Evolutionary conservation across 23 tunicate species (phyloP).

Genomic region (Corella eumyota): DNA sequence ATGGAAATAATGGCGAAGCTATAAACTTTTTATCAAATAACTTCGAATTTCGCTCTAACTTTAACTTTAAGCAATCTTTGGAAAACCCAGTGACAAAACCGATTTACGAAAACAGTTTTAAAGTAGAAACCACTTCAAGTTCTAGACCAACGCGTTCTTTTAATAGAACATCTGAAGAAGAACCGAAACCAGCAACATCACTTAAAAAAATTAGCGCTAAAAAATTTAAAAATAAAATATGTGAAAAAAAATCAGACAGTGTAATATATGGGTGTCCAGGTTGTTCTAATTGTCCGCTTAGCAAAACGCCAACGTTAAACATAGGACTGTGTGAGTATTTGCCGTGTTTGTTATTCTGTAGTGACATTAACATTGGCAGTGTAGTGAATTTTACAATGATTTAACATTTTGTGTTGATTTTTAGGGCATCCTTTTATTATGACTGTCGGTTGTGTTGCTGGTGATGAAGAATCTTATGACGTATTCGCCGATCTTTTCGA

Average conservation of each 20-base stretch:
- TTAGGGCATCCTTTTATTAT: slow-evolving; percentile 97
- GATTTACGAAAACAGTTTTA: too few relatives aligned
- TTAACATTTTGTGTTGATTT: too few relatives aligned
- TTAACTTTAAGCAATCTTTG: not conserved
- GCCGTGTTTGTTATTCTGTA: not conserved
- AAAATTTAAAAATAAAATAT: too few relatives aligned
- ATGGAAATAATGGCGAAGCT: slow-evolving; percentile 15
- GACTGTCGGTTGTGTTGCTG: slow-evolving; percentile 99
- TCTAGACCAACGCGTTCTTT: too few relatives aligned
- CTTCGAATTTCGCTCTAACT: slow-evolving; percentile 10
- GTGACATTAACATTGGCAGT: too few relatives aligned
- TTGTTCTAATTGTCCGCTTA: slow-evolving; percentile 2
- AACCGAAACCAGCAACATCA: too few relatives aligned
- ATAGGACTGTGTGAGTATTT: slow-evolving; percentile 8
- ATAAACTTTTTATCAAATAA: slow-evolving; percentile 19
- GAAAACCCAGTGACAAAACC: too few relatives aligned
- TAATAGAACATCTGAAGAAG: too few relatives aligned
- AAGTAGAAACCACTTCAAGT: too few relatives aligned
- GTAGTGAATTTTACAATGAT: too few relatives aligned
- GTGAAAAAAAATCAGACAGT: not conserved
- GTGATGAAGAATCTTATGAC: slow-evolving; percentile 87
- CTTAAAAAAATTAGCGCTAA: too few relatives aligned
- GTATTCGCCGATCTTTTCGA: slow-evolving; percentile 90
- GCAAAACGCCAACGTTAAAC: not conserved
- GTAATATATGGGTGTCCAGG: not conserved